Base-by-base conservation (phyloP, 2,888 invertebrate genomes). In the Idaea dimidiata region DNA sequence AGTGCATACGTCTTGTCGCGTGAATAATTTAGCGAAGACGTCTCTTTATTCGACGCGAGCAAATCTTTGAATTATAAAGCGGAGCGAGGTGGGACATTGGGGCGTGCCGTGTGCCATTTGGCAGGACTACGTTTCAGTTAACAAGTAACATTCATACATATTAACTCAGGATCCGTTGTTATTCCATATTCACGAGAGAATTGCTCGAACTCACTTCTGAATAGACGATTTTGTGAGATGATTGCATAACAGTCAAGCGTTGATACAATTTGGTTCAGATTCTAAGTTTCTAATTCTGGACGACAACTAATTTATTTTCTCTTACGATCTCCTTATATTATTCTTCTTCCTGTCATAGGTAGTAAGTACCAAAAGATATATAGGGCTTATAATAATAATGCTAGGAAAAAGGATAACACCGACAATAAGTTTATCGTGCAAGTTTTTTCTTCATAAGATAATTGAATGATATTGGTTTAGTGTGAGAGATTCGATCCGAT, bases 31-130 rank as follows among this genome's bases (percentile, higher is more conserved):
- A 87, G 72, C 66, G 71, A 75, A 77, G 77, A 80, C 80, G 81
- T 80, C 82, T 84, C 84, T 86, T 88, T 87, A 86, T 86, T 82
- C 83, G 82, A 76, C 78, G 81, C 78, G 81, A 87, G 83, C 82
- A 86, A 87, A 89, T 89, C 87, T 87, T 86, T 89, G 88, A 88
- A 89, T 91, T 90, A 89, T 89, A 87, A 86, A 89, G 83, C 73
- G 81, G 75, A 77, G 80, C 78, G 80, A 83, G 81, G 80, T 77
- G 78, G 76, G 79, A 78, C 74, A 77, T 80, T 80, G 79, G 76
- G 78, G 77, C 77, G 78, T 72, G 76, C 77, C 75, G 70, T 75
- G 75, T 76, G 78, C 78, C 85, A 85, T 80, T 82, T 84, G 84
- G 72, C 76, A 77, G 77, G 75, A 67, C 68, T 72, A 73, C 79